These are phyloP conservation scores for Pelosia muscerda DNA, from an alignment of 2,888 invertebrate genomes.

Conservation along the genomic window DNA sequence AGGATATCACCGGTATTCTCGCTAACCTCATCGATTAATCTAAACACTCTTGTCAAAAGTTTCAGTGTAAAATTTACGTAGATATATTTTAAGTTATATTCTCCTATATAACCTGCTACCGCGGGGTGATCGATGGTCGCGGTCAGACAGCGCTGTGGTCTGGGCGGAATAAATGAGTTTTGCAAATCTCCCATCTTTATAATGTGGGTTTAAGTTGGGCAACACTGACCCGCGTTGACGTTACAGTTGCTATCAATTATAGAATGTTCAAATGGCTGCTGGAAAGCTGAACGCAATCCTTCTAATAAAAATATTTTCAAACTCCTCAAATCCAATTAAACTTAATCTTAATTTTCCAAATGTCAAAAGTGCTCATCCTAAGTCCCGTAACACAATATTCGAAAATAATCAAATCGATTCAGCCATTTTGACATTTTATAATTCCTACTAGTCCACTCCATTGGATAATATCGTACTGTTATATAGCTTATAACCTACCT, in stretches of 20 bases:
- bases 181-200: constrained; percentile 10
- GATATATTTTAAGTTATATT: neutral
- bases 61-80: neutral
- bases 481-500: too few species aligned
- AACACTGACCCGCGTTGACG: neutral
- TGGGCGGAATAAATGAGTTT: constrained; percentile 12
- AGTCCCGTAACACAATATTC: too few species aligned
- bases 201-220: neutral
- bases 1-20: neutral
- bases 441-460: too few species aligned
- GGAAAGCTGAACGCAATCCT: too few species aligned
- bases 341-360: too few species aligned
- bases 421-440: too few species aligned
- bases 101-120: constrained; percentile 10
- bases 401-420: too few species aligned
- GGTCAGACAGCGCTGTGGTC: constrained; percentile 16
- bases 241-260: neutral
- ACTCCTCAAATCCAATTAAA: too few species aligned
- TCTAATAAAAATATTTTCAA: too few species aligned
- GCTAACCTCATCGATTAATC: too few species aligned
- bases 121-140: constrained; percentile 14
- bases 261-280: neutral
- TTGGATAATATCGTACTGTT: too few species aligned
- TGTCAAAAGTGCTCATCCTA: too few species aligned
- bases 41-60: neutral